These are phyloP conservation scores for Polypterus bichir DNA, from an alignment of 2,113 vertebrate species.

Conservation along the genomic window DNA sequence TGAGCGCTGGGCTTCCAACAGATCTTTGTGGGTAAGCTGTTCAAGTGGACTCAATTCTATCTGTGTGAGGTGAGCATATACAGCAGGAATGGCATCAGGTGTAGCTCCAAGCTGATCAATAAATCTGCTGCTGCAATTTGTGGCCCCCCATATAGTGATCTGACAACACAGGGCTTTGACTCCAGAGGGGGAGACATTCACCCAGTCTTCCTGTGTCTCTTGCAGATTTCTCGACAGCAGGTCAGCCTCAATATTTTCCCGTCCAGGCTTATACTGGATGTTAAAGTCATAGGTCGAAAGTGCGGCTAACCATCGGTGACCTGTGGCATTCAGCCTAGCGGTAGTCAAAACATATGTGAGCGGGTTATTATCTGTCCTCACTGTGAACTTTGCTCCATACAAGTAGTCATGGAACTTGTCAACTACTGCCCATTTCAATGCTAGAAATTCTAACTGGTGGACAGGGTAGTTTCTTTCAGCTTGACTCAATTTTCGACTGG, in stretches of 20 bases:
- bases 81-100: neutral
- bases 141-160: neutral
- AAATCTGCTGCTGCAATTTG: neutral
- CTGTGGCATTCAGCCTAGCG: neutral
- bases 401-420: constrained; percentile 11
- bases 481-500: neutral
- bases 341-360: neutral
- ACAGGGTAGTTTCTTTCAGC: neutral
- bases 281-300: neutral
- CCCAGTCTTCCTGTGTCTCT: neutral
- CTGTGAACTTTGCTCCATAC: constrained; percentile 3
- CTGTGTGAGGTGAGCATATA: neutral
- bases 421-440: neutral
- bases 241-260: neutral
- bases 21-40: neutral
- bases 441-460: neutral
- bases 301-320: neutral
- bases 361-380: constrained; percentile 1
- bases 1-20: neutral
- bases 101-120: constrained; percentile 1
- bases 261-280: neutral
- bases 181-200: neutral
- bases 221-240: neutral
- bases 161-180: neutral
- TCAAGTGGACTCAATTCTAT: neutral